A percentile compares a stretch with the other conserved stretches of the same genome.
Conservation (phyloP, 2,888 invertebrate species). For the Beris morrisii region DNA sequence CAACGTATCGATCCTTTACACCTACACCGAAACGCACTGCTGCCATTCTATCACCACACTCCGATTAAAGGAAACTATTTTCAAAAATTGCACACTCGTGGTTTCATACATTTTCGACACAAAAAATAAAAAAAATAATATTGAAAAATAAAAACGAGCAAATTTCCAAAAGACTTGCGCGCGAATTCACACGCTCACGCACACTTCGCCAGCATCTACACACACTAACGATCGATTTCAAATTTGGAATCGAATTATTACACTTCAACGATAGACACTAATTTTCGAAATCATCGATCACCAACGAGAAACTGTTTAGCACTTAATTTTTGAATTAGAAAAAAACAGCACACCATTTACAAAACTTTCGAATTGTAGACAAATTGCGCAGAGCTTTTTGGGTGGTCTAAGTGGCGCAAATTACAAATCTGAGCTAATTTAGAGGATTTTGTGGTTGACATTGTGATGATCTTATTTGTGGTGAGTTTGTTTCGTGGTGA, state of each 20-base stretch:
- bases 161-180: slow-evolving; percentile 5
- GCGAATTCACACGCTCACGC: not conserved
- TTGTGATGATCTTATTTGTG: slow-evolving; percentile 25
- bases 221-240: too few relatives aligned
- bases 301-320: too few relatives aligned
- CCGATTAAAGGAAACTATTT: slow-evolving; percentile 4
- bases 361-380: too few relatives aligned
- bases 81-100: slow-evolving; percentile 6
- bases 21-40: slow-evolving; percentile 7
- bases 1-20: slow-evolving; percentile 17
- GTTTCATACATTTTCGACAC: slow-evolving; percentile 22
- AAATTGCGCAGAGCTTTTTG: slow-evolving; percentile 9
- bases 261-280: slow-evolving; percentile 17
- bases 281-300: slow-evolving; percentile 4
- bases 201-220: too few relatives aligned
- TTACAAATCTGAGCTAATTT: slow-evolving; percentile 23
- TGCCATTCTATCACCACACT: slow-evolving; percentile 4
- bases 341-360: too few relatives aligned
- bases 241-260: not conserved
- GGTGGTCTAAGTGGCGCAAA: not conserved
- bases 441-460: slow-evolving; percentile 4
- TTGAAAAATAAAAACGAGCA: not conserved
- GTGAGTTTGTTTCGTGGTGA: slow-evolving; percentile 29
- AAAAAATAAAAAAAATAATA: not conserved
- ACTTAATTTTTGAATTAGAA: too few relatives aligned